A percentile compares a stretch with the other conserved stretches of the same genome.
Conservation (phyloP, 2,797 vertebrate genomes). For the Emys orbicularis region DNA sequence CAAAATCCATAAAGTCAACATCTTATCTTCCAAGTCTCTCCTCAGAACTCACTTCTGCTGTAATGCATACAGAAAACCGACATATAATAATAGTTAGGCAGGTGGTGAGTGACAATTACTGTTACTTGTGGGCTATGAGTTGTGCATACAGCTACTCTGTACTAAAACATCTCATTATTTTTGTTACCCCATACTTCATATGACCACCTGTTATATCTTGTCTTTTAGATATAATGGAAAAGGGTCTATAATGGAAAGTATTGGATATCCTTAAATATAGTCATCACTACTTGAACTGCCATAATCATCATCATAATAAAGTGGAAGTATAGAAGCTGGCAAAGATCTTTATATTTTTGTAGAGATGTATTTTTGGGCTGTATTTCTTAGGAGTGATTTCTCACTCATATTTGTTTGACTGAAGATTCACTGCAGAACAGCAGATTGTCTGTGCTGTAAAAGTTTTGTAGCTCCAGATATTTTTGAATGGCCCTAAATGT, state of each 20-base stretch:
- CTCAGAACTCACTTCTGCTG: background rate
- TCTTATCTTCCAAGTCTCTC: background rate
- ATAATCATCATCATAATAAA: background rate
- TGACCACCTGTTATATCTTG: background rate
- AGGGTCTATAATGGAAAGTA: background rate
- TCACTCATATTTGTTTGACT: background rate
- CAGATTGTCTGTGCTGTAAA: background rate
- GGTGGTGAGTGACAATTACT: background rate
- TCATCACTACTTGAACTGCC: background rate
- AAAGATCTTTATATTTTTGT: background rate
- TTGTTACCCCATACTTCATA: background rate
- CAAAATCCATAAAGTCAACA: background rate
- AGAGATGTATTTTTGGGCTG: background rate
- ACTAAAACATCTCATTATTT: background rate
- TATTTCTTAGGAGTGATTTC: background rate
- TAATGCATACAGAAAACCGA: background rate
- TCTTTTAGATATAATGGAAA: background rate
- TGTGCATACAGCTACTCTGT: background rate
- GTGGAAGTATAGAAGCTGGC: constrained; percentile 6
- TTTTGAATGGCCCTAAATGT: constrained; percentile 48
- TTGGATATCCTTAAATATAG: constrained; percentile 7
- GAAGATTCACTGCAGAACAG: background rate
- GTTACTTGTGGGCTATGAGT: background rate
- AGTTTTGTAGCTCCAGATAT: constrained; percentile 10
- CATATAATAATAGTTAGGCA: background rate